Evolutionary conservation across 2,113 vertebrate species (phyloP).

Genomic region (Heliornis fulica): DNA sequence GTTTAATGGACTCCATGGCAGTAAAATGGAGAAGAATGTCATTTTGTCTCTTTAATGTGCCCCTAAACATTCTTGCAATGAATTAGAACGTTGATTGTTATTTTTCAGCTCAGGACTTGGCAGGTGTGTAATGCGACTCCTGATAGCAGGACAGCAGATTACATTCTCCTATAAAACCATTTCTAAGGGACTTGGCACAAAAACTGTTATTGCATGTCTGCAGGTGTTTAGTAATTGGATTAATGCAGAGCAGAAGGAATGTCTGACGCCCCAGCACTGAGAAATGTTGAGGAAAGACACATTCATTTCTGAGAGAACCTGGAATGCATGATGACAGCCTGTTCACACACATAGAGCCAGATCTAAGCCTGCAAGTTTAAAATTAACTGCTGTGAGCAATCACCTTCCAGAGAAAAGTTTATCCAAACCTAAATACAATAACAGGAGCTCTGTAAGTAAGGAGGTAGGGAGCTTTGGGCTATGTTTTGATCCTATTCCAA

Average conservation of each 20-base stretch:
- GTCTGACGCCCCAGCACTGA: constrained; percentile 72
- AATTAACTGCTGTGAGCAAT: constrained; percentile 78
- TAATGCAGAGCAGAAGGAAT: constrained; percentile 87
- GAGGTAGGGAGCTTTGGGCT: constrained; percentile 71
- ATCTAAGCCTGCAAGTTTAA: constrained; percentile 76
- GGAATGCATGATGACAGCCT: constrained; percentile 83
- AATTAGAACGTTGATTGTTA: constrained; percentile 70
- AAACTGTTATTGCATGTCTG: constrained; percentile 88
- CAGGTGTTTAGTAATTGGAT: constrained; percentile 95
- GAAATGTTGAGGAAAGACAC: constrained; percentile 78
- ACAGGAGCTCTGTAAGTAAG: constrained; percentile 77
- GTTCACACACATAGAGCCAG: constrained; percentile 75
- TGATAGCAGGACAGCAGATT: constrained; percentile 81
- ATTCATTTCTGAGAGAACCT: constrained; percentile 77
- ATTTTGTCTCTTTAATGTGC: constrained; percentile 61
- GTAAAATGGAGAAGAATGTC: constrained; percentile 61
- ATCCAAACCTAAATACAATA: constrained; percentile 88
- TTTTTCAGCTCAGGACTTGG: constrained; percentile 80
- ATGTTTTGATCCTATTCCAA: constrained; percentile 86
- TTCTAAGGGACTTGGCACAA: constrained; percentile 82
- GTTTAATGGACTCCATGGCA: constrained; percentile 62
- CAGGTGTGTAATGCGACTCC: constrained; percentile 85
- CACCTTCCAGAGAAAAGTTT: constrained; percentile 83
- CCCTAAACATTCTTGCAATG: constrained; percentile 62
- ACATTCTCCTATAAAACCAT: constrained; percentile 79